phyloP scores from a whole-genome alignment of 2,113 vertebrate species.

The Tragelaphus imberbis region DNA sequence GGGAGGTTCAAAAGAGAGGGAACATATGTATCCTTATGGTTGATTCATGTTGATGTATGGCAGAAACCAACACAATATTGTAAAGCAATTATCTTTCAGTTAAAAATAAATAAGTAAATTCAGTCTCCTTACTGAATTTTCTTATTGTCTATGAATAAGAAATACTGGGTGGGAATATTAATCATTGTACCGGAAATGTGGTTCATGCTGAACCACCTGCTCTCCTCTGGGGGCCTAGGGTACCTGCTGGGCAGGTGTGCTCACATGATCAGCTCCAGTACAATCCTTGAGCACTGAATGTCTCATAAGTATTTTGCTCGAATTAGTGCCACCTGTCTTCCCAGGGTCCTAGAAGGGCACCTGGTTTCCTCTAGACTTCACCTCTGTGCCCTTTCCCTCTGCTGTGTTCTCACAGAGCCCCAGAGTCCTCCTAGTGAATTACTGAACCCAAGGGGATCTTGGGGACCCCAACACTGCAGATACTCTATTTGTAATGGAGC shows the following conservation, averaged over 20 bases:
- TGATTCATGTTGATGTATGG: background rate
- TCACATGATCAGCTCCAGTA: background rate
- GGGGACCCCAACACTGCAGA: background rate
- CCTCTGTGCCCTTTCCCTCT: background rate
- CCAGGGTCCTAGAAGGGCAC: background rate
- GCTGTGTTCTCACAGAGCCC: background rate
- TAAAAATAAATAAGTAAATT: background rate
- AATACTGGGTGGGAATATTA: background rate
- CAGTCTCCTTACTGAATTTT: background rate
- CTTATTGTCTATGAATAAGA: background rate
- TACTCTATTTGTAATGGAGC: background rate
- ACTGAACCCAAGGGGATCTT: background rate
- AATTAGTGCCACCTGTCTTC: background rate
- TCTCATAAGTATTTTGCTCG: background rate
- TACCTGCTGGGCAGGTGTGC: background rate
- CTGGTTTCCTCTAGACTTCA: background rate
- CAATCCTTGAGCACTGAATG: background rate
- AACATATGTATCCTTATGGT: background rate
- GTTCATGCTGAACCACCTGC: background rate
- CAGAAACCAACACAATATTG: background rate
- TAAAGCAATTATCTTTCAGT: background rate
- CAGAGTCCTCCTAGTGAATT: background rate
- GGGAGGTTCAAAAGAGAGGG: background rate
- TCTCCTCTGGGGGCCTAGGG: background rate
- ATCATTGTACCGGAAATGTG: background rate